Evolutionary conservation across 1,140 invertebrate species (phyloP), one percentile per base, ranked within the genome.

Genomic region (Helicoverpa armigera): DNA sequence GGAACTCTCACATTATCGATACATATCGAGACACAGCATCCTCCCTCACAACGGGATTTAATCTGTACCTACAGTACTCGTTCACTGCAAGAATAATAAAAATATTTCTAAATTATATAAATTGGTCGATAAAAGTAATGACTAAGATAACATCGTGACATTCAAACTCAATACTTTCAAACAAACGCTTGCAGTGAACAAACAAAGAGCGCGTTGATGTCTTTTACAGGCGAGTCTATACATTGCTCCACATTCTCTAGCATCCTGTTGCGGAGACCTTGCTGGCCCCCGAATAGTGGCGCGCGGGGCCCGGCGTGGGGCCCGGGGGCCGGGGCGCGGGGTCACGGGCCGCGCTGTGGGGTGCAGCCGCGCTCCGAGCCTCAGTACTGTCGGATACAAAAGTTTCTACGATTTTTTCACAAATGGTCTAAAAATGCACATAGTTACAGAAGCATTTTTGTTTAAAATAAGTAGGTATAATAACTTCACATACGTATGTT

Each of bases 271-370:
- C 16, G 0, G 56, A 53, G 60, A 13, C 18, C 14, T 53, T n/a
- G 58, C 14, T 35, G 54, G 61, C 61, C 61, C 61, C 75, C 75
- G 54, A 77, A 65, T 67, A 77, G n/a, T 54, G 35, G 14, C 13
- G 79, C 60, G n/a, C n/a, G 13, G 35, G 50, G 63, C 23, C 23
- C 23, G 76, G 35, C 35, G 35, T 3, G 35, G 35, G 35, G 73
- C 60, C 12, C 16, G 13, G 43, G 51, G 63, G 35, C 35, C 35
- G 16, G 63, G 14, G 61, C 29, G 29, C 16, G 50, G 79, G 78
- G 56, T 65, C 56, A 53, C 51, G 63, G 60, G 50, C n/a, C 16
- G 60, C 80, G 16, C 80, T 16, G 67, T 60, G 65, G 74, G 80
- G 80, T 77, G 74, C 74, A 51, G 60, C 48, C 31, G 60, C 29